A percentile compares a stretch with the other conserved stretches of the same genome.
Conservation (phyloP, 2,113 vertebrate species). For the Coptodon bakossiorum region DNA sequence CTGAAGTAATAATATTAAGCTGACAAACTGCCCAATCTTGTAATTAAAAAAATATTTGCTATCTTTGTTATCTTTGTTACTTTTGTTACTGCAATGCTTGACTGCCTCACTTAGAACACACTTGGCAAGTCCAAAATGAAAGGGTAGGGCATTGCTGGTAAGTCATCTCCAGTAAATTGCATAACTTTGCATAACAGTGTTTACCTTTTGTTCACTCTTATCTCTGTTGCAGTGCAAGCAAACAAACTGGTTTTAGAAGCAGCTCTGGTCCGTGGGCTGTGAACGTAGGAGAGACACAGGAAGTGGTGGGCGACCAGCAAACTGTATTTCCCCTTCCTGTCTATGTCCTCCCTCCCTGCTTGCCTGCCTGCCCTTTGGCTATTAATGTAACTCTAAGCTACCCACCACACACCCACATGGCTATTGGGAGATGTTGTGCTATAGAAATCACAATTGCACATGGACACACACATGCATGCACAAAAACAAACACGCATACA, state of each 20-base stretch:
- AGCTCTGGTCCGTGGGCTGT: slow-evolving; percentile 62
- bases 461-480: not conserved
- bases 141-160: not conserved
- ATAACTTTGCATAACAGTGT: slow-evolving; percentile 1
- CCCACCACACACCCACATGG: slow-evolving; percentile 73
- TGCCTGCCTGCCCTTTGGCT: slow-evolving; percentile 70
- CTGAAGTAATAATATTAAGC: not conserved
- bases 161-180: slow-evolving; percentile 1
- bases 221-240: slow-evolving; percentile 31
- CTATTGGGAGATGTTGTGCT: slow-evolving; percentile 50
- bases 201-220: slow-evolving; percentile 25
- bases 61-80: not conserved
- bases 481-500: not conserved
- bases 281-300: slow-evolving; percentile 69
- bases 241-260: slow-evolving; percentile 63
- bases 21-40: not conserved
- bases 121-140: not conserved
- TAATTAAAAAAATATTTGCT: not conserved
- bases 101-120: not conserved
- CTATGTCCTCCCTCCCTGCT: slow-evolving; percentile 63
- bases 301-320: slow-evolving; percentile 76
- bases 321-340: slow-evolving; percentile 77
- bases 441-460: slow-evolving; percentile 11
- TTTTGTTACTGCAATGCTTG: not conserved
- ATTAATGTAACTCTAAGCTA: slow-evolving; percentile 70